Base-by-base conservation (phyloP, 2,888 invertebrate species). In the Papilio protenor region DNA sequence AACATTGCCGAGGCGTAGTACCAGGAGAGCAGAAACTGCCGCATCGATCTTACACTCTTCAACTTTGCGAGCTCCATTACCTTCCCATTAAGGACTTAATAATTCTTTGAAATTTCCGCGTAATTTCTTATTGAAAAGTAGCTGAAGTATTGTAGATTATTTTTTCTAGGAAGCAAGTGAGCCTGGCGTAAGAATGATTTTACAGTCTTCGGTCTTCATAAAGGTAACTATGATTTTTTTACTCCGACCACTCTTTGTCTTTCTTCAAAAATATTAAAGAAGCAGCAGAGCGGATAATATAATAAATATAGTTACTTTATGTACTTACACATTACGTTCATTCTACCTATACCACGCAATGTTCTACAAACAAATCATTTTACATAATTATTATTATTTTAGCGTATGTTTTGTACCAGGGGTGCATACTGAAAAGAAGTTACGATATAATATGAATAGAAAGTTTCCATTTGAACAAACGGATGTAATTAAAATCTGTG, bases 401-500 rank as follows among this genome's bases (percentile, higher is more conserved):
- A 18, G 40, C 14, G 6, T n/a, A 2, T n/a, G n/a, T 40, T 40
- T 11, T 18, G 40, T 66, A 72, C 40, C 33, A 40, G 55, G 23
- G n/a, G 33, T 33, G 33, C 33, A 40, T 23, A 49, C 27, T 71
- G 16, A n/a, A 72, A 72, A 52, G 33, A 8, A 55, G n/a, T n/a
- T 55, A 72, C 72, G 18, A 55, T 55, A 4, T 18, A 55, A 72
- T 72, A 55, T 52, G 55, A 55, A 33, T 33, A n/a, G 72, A 55
- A 72, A 33, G n/a, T 55, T 72, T 52, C 12, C 11, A 40, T 70
- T 76, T 70, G 45, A 69, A 57, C 33, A 76, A 71, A 55, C 66
- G 77, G 73, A 77, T 73, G 55, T 73, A 73, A 77, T 77, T 73
- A 77, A 77, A 73, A 55, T 52, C 55, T 55, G 45, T 64, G 33